These are phyloP conservation scores for Phaenicophaeus curvirostris DNA, from an alignment of 2,797 vertebrate genomes.

Conservation along the genomic window DNA sequence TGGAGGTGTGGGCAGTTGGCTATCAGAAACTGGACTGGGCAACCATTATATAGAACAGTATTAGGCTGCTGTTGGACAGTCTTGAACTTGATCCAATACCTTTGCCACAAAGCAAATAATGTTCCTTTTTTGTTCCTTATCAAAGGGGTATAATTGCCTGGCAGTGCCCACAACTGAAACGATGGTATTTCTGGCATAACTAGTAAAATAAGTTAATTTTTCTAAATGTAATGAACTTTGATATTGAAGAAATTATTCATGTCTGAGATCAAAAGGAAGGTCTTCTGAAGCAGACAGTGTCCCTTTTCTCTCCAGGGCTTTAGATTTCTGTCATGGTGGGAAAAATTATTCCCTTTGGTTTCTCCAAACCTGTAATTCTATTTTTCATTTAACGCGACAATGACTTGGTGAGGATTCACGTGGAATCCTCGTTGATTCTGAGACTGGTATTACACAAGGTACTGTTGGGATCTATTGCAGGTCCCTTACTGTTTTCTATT, in stretches of 20 bases:
- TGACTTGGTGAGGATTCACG: not conserved
- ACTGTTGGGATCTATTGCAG: slow-evolving; percentile 46
- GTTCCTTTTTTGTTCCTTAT: not conserved
- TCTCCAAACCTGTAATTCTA: not conserved
- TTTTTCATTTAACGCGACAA: not conserved
- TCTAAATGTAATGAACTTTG: not conserved
- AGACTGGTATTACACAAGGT: not conserved
- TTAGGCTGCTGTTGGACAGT: not conserved
- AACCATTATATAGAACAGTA: fast-evolving
- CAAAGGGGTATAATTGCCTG: not conserved
- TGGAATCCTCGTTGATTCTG: slow-evolving; percentile 1
- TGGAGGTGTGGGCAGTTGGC: not conserved
- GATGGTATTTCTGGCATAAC: not conserved
- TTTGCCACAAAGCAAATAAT: not conserved
- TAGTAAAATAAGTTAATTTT: slow-evolving; percentile 27
- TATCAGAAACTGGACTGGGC: not conserved
- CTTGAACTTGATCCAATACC: not conserved
- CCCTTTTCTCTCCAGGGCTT: not conserved
- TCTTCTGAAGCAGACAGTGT: not conserved
- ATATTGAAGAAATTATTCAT: slow-evolving; percentile 1
- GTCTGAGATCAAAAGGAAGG: slow-evolving; percentile 7
- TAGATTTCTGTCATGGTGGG: not conserved
- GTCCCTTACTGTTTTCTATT: slow-evolving; percentile 70
- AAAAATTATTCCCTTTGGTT: not conserved
- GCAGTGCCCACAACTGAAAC: not conserved